Evolutionary conservation across 2,797 vertebrate genomes (phyloP).

Genomic region (Enteromius radiatus): DNA sequence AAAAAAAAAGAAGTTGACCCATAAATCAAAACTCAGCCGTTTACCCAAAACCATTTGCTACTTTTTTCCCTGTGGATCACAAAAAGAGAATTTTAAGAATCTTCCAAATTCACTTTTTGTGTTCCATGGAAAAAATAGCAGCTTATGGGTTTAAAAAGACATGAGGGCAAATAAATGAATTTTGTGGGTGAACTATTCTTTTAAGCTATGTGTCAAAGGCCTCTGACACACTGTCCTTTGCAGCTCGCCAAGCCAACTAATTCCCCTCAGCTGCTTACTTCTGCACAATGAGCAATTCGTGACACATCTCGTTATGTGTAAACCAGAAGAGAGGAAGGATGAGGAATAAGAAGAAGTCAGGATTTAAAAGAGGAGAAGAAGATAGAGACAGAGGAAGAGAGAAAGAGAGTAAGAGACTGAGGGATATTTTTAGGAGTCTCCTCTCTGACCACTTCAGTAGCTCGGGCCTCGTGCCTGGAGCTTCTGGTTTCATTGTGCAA

Average conservation of each 20-base stretch:
- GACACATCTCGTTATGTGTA: slow-evolving; percentile 38
- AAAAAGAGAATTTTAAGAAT: not conserved
- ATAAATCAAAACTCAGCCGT: not conserved
- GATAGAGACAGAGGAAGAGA: slow-evolving; percentile 32
- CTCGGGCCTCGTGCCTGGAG: slow-evolving; percentile 57
- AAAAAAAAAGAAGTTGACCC: not conserved
- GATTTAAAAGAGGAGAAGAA: slow-evolving; percentile 44
- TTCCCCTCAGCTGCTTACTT: slow-evolving; percentile 38
- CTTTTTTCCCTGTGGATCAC: not conserved
- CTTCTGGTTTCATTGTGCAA: slow-evolving; percentile 62
- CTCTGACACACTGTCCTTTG: slow-evolving; percentile 16
- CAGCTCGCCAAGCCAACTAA: not conserved
- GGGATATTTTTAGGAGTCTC: slow-evolving; percentile 61
- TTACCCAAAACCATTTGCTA: not conserved
- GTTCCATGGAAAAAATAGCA: not conserved
- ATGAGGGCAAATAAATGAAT: not conserved
- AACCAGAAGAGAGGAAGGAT: slow-evolving; percentile 40
- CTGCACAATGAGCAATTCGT: slow-evolving; percentile 46
- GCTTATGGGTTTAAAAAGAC: not conserved
- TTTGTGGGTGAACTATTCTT: not conserved
- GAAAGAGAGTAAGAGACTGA: slow-evolving; percentile 30
- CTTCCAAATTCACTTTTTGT: not conserved
- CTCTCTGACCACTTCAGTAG: slow-evolving; percentile 60
- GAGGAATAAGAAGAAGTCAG: slow-evolving; percentile 35
- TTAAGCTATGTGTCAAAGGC: slow-evolving; percentile 12